A percentile compares a stretch with the other conserved stretches of the same genome.
Evolutionary conservation across 2,113 vertebrate species (phyloP).

Genomic region (Takifugu bimaculatus): DNA sequence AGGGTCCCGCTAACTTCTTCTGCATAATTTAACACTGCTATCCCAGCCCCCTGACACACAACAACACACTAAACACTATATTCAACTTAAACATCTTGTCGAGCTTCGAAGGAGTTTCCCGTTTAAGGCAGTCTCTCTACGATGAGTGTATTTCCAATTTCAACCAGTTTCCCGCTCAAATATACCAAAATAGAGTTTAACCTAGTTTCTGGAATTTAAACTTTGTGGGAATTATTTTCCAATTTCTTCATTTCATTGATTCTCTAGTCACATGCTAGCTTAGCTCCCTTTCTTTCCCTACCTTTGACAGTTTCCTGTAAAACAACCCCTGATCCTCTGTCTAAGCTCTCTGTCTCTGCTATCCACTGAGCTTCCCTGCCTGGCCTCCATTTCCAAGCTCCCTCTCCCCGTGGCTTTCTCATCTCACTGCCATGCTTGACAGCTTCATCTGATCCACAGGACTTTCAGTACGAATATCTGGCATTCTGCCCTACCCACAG

Average conservation of each 20-base stretch:
- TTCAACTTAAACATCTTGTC: slow-evolving; percentile 48
- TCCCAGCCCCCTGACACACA: slow-evolving; percentile 41
- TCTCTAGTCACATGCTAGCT: slow-evolving; percentile 57
- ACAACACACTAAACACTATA: slow-evolving; percentile 51
- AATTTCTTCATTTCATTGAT: slow-evolving; percentile 58
- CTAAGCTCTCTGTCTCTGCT: slow-evolving; percentile 70
- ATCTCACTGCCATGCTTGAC: slow-evolving; percentile 70
- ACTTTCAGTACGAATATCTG: slow-evolving; percentile 65
- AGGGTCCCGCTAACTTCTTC: slow-evolving; percentile 71
- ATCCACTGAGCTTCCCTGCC: slow-evolving; percentile 66
- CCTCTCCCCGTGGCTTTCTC: slow-evolving; percentile 61
- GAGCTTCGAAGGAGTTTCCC: slow-evolving; percentile 26
- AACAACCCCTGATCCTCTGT: slow-evolving; percentile 67
- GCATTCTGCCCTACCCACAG: slow-evolving; percentile 60
- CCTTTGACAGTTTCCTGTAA: slow-evolving; percentile 70
- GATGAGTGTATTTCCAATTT: too few species aligned
- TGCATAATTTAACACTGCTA: slow-evolving; percentile 79
- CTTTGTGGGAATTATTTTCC: slow-evolving; percentile 65
- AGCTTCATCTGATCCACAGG: slow-evolving; percentile 74
- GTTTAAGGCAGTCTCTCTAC: neutral
- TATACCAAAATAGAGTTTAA: slow-evolving; percentile 26
- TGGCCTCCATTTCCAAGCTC: slow-evolving; percentile 64
- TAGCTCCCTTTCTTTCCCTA: slow-evolving; percentile 42
- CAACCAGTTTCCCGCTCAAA: neutral
- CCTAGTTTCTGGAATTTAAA: slow-evolving; percentile 47